Evolutionary conservation across 2,888 invertebrate species (phyloP), one percentile per base, ranked within the genome.

Genomic region (Odontothrips loti): DNA sequence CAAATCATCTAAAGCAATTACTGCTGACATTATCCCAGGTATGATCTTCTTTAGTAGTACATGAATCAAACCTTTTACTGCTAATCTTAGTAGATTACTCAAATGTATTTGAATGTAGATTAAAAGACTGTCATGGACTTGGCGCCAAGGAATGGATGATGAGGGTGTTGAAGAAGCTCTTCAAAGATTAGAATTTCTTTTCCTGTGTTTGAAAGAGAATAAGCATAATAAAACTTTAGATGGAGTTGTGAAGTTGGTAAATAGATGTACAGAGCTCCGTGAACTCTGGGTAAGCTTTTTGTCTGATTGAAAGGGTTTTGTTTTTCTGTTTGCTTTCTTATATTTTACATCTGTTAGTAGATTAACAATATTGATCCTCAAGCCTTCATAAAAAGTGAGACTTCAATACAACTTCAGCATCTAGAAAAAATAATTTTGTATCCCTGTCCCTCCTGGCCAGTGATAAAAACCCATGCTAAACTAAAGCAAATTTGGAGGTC

Each of bases 231-330:
- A 75, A 75, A 12, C 23, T 27, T 27, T 75, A 27, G 27, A 1
- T 75, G 12, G 12, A 11, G 27, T 27, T 1, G 27, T 75, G 0
- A 27, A 75, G 23, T 27, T 23, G 9, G 68, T 75, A 9, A 75
- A 75, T 75, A 12, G 12, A 10, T 75, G 68, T 75, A 12, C 1
- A 27, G 27, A 75, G 23, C 27, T 75, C 23, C 9, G 12, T 10
- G 68, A 75, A 75, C 68, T 75, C 23, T 75, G 68, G 68, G 68
- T 75, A 27, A 75, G 68, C 10, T 10, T 12, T 75, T 75, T 27
- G 34, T 1, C 11, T 23, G 68, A 75, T 12, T 75, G 9, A 75
- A 75, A 8, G 68, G 58, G 11, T 15, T 20, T 58, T 58, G 58
- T 20, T 58, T 6, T 15, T 58, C 58, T 15, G 6, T 58, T 75